Evolutionary conservation across 1,140 invertebrate genomes (phyloP).

Genomic region (Drosophila pectinifera): DNA sequence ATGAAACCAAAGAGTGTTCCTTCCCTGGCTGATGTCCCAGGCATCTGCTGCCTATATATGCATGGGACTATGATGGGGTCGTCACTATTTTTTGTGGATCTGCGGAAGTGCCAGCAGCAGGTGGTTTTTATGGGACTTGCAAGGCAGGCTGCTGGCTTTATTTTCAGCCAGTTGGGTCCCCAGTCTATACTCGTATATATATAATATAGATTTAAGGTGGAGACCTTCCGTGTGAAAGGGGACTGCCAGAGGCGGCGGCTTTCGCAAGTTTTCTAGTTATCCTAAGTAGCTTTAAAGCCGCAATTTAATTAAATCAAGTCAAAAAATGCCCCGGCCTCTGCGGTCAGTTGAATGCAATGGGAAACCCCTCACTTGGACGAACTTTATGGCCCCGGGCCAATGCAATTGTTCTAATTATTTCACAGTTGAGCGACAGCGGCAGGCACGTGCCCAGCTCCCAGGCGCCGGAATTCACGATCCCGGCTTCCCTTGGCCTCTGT

Average conservation of each 20-base stretch:
- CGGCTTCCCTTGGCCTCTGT: slow-evolving; percentile 9
- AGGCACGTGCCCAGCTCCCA: slow-evolving; percentile 56
- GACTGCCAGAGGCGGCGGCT: slow-evolving; percentile 21
- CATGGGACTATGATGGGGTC: slow-evolving; percentile 40
- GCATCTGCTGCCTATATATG: slow-evolving; percentile 60
- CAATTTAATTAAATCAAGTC: slow-evolving; percentile 77
- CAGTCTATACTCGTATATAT: slow-evolving; percentile 1
- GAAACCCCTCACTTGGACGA: slow-evolving; percentile 4
- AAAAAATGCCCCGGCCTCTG: slow-evolving; percentile 37
- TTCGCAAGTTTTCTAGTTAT: slow-evolving; percentile 72
- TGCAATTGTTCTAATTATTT: slow-evolving; percentile 78
- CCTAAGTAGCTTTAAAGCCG: slow-evolving; percentile 70
- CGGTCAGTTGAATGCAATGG: slow-evolving; percentile 16
- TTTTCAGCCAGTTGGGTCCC: slow-evolving; percentile 35
- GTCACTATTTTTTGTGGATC: slow-evolving; percentile 27
- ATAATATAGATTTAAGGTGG: not conserved
- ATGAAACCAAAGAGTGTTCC: slow-evolving; percentile 3
- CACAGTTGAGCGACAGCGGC: slow-evolving; percentile 44
- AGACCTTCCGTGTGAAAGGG: slow-evolving; percentile 42
- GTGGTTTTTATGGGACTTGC: slow-evolving; percentile 64
- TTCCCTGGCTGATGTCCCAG: slow-evolving; percentile 39
- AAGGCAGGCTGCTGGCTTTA: slow-evolving; percentile 33
- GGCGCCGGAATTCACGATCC: slow-evolving; percentile 25
- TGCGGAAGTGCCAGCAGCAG: slow-evolving; percentile 58
- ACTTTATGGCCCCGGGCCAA: slow-evolving; percentile 56